Percentiles rank a stretch among this genome's conserved stretches.
Conservation (phyloP, 2,113 vertebrate species). For the Catharus minimus region DNA sequence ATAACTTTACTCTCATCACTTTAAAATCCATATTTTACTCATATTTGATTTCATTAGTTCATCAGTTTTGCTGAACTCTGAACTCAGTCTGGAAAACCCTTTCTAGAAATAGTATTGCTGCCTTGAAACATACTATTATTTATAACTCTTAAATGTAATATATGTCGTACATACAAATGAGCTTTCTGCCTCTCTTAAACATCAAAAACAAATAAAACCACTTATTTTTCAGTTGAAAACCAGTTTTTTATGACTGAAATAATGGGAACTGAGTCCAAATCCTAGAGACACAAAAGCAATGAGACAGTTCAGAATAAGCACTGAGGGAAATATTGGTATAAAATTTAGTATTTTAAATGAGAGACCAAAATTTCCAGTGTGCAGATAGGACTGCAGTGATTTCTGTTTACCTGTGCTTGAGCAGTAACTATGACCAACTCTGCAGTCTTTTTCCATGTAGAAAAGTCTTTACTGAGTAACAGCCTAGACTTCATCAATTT, state of each 20-base stretch:
- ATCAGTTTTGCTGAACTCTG: neutral
- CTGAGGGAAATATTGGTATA: neutral
- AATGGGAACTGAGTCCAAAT: neutral
- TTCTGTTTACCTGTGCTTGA: neutral
- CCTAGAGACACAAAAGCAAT: neutral
- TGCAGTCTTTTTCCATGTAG: accelerated
- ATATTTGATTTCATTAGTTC: neutral
- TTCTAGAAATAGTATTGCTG: neutral
- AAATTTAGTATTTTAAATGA: neutral
- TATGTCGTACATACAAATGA: neutral
- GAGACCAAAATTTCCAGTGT: neutral
- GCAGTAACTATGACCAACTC: neutral
- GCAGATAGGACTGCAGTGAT: neutral
- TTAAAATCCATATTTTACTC: neutral
- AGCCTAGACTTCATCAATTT: neutral
- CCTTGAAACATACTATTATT: neutral
- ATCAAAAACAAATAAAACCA: neutral
- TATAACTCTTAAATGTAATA: neutral
- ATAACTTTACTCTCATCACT: neutral
- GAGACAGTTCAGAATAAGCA: neutral
- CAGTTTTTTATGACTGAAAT: neutral
- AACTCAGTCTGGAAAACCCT: neutral
- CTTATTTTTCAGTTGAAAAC: neutral
- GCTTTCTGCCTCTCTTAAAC: neutral
- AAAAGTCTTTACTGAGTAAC: neutral